Evolutionary conservation across 2,797 vertebrate genomes (phyloP).

Genomic region (Bradypus variegatus): DNA sequence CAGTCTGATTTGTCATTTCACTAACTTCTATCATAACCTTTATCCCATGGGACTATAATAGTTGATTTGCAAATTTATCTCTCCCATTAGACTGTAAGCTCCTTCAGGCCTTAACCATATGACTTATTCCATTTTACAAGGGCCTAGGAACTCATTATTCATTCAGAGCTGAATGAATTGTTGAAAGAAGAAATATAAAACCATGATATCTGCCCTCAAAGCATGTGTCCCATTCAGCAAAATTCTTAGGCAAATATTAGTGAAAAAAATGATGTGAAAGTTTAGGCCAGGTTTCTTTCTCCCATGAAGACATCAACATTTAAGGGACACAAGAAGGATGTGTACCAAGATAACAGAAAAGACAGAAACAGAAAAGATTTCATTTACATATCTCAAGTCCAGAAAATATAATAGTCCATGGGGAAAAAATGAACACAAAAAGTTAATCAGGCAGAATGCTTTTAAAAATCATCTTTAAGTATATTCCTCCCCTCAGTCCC

Average conservation of each 20-base stretch:
- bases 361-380: background rate
- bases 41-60: background rate
- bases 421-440: background rate
- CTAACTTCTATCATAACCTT: background rate
- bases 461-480: background rate
- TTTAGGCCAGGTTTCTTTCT: background rate
- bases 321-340: background rate
- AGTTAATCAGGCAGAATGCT: background rate
- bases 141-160: background rate
- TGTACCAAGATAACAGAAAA: background rate
- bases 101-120: background rate
- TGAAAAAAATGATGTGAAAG: background rate
- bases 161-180: background rate
- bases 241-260: background rate
- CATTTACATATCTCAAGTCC: background rate
- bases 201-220: background rate
- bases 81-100: background rate
- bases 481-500: background rate
- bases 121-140: background rate
- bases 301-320: background rate
- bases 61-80: background rate
- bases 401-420: background rate
- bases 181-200: background rate
- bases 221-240: background rate
- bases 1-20: background rate